These are phyloP conservation scores for Rhabdophis nuchalis DNA, from an alignment of 2,797 vertebrate genomes.

Conservation along the genomic window DNA sequence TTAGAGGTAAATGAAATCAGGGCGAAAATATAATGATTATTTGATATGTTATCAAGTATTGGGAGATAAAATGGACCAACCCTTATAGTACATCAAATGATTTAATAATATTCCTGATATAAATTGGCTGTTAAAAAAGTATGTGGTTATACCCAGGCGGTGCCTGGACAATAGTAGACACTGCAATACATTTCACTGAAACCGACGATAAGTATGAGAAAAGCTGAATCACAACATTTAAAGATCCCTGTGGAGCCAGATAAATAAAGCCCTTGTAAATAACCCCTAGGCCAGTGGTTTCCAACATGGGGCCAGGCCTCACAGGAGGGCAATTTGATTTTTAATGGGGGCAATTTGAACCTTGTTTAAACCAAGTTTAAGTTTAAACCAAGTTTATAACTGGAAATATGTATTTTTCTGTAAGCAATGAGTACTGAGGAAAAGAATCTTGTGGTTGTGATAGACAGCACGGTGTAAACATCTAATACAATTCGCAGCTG, in stretches of 20 bases:
- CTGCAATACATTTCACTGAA: constrained; percentile 18
- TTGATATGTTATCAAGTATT: constrained; percentile 2
- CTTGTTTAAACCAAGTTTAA: too few relatives aligned
- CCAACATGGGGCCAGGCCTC: too few relatives aligned
- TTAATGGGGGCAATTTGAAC: too few relatives aligned
- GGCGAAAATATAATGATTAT: background rate
- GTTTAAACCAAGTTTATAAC: background rate
- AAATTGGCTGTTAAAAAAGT: constrained; percentile 27
- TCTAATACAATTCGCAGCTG: background rate
- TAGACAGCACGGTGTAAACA: background rate
- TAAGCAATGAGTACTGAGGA: background rate
- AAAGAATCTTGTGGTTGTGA: background rate
- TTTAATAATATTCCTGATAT: background rate
- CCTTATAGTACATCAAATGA: constrained; percentile 15
- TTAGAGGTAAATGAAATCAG: background rate
- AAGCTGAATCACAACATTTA: constrained; percentile 16
- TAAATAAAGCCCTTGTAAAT: background rate
- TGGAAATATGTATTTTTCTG: background rate
- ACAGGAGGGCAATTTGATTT: too few relatives aligned
- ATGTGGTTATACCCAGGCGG: background rate
- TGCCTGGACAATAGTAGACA: constrained; percentile 1
- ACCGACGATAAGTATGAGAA: constrained; percentile 25
- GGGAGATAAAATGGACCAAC: constrained; percentile 31
- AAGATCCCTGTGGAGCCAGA: background rate
- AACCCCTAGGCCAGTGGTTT: background rate